Base-by-base conservation (phyloP, 2,888 invertebrate species). In the Cistogaster globosa region DNA sequence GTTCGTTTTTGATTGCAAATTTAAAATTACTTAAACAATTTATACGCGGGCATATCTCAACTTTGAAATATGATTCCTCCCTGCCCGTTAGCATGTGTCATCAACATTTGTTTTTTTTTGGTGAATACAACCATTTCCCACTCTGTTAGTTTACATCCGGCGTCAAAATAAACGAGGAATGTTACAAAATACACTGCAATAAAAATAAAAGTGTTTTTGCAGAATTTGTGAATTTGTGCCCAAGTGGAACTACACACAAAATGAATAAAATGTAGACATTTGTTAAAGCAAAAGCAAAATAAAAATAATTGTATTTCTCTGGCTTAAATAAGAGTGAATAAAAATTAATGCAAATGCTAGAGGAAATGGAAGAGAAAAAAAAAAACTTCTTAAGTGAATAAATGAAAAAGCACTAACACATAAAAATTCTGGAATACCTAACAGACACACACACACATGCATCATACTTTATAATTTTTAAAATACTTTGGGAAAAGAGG, bases 91-190 rank as follows among this genome's bases (percentile, higher is more conserved):
- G 20, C 45, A 68, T 58, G 22, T 14, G 63, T 63, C 42, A 16
- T 22, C 69, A 62, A 62, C 62, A 42, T 53, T 16, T 16, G n/a
- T 48, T 16, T 0, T 22, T 22, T 58, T 16, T 20, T n/a, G n/a
- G 7, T 69, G 26, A 5, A 9, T 20, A 71, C 26, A 18, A 58
- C 71, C 71, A 79, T 82, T 84, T 82, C 81, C 84, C 45, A 69
- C 81, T 83, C 78, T 82, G 80, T 84, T 80, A 76, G 76, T 84
- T 86, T 89, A 89, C 89, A 89, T 89, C 89, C 89, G 90, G 89
- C 90, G 90, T 90, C 88, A 81, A 83, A 84, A 85, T 83, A 75
- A 83, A 79, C 69, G 58, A 84, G 84, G 78, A 87, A 85, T 84
- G 83, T 83, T 83, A 83, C 83, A 86, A 86, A 87, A 85, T 74